A percentile compares a stretch with the other conserved stretches of the same genome.
phyloP scores from a whole-genome alignment of 2,113 vertebrate genomes.

The Pseudolaguvia tuberculata region DNA sequence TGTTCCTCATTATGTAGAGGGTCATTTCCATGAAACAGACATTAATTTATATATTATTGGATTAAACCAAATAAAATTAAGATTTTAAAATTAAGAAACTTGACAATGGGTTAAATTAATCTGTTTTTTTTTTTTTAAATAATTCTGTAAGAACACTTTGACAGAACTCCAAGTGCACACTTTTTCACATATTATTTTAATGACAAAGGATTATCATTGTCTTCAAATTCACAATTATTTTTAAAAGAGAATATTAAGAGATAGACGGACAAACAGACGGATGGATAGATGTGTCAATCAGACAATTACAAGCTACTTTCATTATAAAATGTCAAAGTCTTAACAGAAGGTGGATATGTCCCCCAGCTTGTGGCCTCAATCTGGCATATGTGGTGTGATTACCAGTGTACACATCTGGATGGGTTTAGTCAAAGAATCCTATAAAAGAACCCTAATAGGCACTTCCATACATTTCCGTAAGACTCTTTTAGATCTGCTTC shows the following conservation, averaged over 20 bases:
- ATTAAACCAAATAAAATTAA: background rate
- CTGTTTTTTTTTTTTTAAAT: background rate
- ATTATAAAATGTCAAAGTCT: background rate
- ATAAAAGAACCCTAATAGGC: constrained; percentile 67
- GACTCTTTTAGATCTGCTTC: constrained; percentile 61
- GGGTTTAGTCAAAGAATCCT: constrained; percentile 65
- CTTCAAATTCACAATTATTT: no score
- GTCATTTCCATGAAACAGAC: background rate
- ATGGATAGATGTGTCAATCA: background rate
- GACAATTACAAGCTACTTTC: background rate
- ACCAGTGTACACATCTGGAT: constrained; percentile 68
- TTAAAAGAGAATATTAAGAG: no score
- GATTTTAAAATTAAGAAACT: background rate
- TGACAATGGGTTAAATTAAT: background rate
- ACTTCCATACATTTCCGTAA: constrained; percentile 63
- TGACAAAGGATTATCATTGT: no score
- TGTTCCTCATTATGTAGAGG: background rate
- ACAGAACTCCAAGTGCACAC: no score
- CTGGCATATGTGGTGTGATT: constrained; percentile 56
- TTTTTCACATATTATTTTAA: no score
- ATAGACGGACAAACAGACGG: no score
- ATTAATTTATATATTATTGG: background rate
- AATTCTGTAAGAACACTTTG: background rate
- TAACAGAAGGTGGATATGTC: constrained; percentile 39
- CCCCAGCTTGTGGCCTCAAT: constrained; percentile 48